A percentile compares a stretch with the other conserved stretches of the same genome.
These are phyloP conservation scores for Amphimallon solstitiale DNA, from an alignment of 2,888 invertebrate genomes.

Conservation along the genomic window DNA sequence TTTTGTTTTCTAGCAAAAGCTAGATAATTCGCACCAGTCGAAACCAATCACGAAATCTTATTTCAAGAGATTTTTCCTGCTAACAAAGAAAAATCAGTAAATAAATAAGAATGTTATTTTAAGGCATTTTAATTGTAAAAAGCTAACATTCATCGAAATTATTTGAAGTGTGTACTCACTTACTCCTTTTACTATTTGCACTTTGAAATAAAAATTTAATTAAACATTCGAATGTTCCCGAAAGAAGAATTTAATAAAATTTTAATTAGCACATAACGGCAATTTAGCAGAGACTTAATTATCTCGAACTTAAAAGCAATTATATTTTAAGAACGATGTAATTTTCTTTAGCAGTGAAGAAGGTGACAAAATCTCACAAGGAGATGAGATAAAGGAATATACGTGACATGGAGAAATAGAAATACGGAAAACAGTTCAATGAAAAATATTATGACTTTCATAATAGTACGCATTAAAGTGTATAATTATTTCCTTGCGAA, in stretches of 20 bases:
- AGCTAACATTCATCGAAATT: too few relatives aligned
- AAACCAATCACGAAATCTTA: too few relatives aligned
- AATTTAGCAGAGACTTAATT: slow-evolving; percentile 31
- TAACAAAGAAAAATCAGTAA: too few relatives aligned
- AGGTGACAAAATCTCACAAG: slow-evolving; percentile 1
- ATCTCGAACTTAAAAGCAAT: slow-evolving; percentile 28
- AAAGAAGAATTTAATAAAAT: slow-evolving; percentile 28
- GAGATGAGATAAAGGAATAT: not conserved
- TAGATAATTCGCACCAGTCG: too few relatives aligned
- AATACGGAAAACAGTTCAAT: too few relatives aligned
- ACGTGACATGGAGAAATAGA: not conserved
- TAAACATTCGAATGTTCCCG: not conserved
- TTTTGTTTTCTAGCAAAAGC: too few relatives aligned
- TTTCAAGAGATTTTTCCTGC: too few relatives aligned
- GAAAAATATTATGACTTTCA: too few relatives aligned
- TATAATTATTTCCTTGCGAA: too few relatives aligned
- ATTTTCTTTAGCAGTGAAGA: not conserved
- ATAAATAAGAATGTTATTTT: too few relatives aligned
- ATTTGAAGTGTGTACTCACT: not conserved
- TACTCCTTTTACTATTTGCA: not conserved
- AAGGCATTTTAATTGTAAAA: too few relatives aligned
- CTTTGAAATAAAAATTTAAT: slow-evolving; percentile 4
- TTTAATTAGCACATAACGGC: slow-evolving; percentile 24
- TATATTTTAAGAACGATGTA: slow-evolving; percentile 24
- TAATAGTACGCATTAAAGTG: too few relatives aligned